Percentiles rank a stretch among this genome's conserved stretches.
These are phyloP conservation scores for Chymomyza costata DNA, from an alignment of 1,140 invertebrate genomes.

Conservation along the genomic window DNA sequence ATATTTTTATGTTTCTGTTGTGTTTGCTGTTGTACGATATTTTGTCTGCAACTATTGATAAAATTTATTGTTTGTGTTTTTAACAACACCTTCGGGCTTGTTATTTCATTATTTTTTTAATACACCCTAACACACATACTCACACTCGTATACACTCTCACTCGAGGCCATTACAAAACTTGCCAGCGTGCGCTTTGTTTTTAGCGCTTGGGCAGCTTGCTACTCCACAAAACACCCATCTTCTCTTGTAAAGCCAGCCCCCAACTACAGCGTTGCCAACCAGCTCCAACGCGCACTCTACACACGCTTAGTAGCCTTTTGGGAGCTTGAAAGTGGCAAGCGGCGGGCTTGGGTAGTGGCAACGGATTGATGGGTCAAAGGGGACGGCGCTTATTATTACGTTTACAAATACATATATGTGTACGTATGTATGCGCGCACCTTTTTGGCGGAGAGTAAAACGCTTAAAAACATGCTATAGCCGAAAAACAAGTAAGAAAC, in stretches of 20 bases:
- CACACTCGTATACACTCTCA: conserved; percentile 12
- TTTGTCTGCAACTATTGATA: conserved; percentile 66
- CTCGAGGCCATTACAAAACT: conserved; percentile 69
- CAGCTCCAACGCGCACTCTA: conserved; percentile 52
- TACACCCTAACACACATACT: conserved; percentile 37
- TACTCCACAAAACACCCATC: not conserved
- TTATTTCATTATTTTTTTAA: conserved; percentile 74
- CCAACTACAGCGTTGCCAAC: conserved; percentile 4
- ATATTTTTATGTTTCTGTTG: conserved; percentile 29
- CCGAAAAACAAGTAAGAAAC: conserved; percentile 71
- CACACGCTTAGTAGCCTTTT: conserved; percentile 75
- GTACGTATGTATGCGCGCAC: conserved; percentile 26
- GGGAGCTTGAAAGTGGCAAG: conserved; percentile 72
- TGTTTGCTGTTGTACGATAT: too few species aligned
- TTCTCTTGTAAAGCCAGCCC: conserved; percentile 17
- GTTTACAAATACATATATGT: conserved; percentile 60
- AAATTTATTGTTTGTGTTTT: conserved; percentile 70
- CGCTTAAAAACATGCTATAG: conserved; percentile 70
- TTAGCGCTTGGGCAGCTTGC: conserved; percentile 22
- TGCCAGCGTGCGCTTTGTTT: conserved; percentile 65
- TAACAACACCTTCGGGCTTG: conserved; percentile 72
- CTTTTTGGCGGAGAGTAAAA: conserved; percentile 52
- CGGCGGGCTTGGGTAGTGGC: conserved; percentile 62
- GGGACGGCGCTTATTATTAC: conserved; percentile 72
- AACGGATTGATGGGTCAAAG: conserved; percentile 73